A percentile compares a stretch with the other conserved stretches of the same genome.
Conservation (phyloP, 1,140 invertebrate genomes). For the Listronotus oregonensis region DNA sequence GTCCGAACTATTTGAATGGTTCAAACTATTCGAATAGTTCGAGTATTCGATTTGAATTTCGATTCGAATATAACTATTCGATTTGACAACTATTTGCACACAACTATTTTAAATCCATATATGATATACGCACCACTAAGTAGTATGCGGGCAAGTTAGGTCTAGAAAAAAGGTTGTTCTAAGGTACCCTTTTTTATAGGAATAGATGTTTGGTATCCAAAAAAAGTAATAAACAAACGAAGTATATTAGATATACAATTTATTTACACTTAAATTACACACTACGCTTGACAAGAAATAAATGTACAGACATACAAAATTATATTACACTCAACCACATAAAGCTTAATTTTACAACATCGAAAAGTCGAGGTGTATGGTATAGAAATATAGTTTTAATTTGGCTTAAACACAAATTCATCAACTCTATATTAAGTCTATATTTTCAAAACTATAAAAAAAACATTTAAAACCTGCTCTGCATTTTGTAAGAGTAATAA, state of each 20-base stretch:
- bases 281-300: slow-evolving; percentile 18
- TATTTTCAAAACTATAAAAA: background rate
- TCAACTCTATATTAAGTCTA: slow-evolving; percentile 18
- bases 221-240: background rate
- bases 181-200: too few species aligned
- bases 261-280: slow-evolving; percentile 23
- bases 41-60: too few species aligned
- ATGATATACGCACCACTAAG: too few species aligned
- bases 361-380: slow-evolving; percentile 4
- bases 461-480: slow-evolving; percentile 2
- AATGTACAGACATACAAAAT: slow-evolving; percentile 23
- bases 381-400: slow-evolving; percentile 18
- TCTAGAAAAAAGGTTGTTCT: too few species aligned
- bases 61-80: too few species aligned
- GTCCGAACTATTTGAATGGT: too few species aligned
- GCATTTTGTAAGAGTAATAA: background rate
- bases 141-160: too few species aligned
- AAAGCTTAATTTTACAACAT: slow-evolving; percentile 25
- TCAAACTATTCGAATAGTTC: too few species aligned
- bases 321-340: slow-evolving; percentile 28
- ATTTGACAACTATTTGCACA: too few species aligned
- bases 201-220: too few species aligned
- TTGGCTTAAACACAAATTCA: slow-evolving; percentile 18
- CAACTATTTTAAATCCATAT: too few species aligned
- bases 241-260: slow-evolving; percentile 22